Conservation (phyloP, 1,140 invertebrate genomes). For the Diabrotica undecimpunctata region DNA sequence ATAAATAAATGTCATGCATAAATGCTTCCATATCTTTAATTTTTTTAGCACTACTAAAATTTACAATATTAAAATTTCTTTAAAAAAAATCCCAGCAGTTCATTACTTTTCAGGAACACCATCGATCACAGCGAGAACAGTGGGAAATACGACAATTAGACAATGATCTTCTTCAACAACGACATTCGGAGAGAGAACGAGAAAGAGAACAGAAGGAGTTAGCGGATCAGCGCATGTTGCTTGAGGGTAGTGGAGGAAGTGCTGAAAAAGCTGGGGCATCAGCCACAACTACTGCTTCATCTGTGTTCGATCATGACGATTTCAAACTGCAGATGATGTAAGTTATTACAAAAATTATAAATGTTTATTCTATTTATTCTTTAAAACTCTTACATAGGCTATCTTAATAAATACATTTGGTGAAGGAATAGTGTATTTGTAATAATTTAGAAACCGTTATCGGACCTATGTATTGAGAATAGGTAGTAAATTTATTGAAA, state of each 20-base stretch:
- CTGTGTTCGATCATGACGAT: slow-evolving; percentile 38
- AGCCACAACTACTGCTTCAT: background rate
- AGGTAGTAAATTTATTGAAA: no score
- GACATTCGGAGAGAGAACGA: slow-evolving; percentile 44
- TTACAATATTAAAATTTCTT: no score
- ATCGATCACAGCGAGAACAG: slow-evolving; percentile 45
- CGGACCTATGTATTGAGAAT: no score
- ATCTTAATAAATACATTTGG: no score
- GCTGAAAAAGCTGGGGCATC: background rate
- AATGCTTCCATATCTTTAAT: no score
- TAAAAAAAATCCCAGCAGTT: no score
- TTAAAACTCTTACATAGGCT: no score
- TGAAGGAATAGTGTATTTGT: no score
- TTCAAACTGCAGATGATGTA: slow-evolving; percentile 36
- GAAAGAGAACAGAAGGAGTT: slow-evolving; percentile 43
- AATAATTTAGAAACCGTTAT: no score
- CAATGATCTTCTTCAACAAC: slow-evolving; percentile 46
- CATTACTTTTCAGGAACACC: slow-evolving; percentile 40
- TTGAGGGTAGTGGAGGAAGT: slow-evolving; percentile 10
- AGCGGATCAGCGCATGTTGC: slow-evolving; percentile 38
- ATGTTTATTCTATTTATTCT: no score
- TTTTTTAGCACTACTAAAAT: no score
- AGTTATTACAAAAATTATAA: slow-evolving; percentile 23
- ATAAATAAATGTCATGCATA: no score
- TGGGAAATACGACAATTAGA: slow-evolving; percentile 47